Evolutionary conservation across 2,113 vertebrate species (phyloP), one percentile per base, ranked within the genome.

Genomic region (Malurus elegans): DNA sequence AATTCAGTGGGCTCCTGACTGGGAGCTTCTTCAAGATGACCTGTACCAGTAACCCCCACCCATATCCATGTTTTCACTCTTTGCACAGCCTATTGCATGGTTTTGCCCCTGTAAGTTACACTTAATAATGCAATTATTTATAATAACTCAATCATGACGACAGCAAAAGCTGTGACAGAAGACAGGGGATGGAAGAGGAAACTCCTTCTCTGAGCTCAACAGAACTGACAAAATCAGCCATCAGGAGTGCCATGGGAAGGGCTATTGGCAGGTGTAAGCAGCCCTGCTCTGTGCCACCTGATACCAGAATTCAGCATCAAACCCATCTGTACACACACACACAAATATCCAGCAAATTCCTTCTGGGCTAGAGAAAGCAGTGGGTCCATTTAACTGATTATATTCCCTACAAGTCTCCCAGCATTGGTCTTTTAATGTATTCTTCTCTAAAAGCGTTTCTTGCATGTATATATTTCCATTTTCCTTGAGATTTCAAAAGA

Each of bases 401-500:
- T 17, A 67, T 19, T 74, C 56, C 61, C n/a, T 21, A 44, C 17
- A 90, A 86, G 64, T 69, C 40, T 64, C 47, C 45, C 75, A 84
- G 72, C 31, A 36, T 7, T 26, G 50, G 47, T 29, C 31, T 74
- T 86, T 53, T 83, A 74, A 86, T 65, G 34, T 34, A 79, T 66
- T 95, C 82, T 40, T 70, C 74, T 86, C 78, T 62, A 67, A 57
- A 79, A 85, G 21, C 40, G 5, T 92, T 93, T 60, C 74, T 88
- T 73, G 61, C 62, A 50, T 54, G 25, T 64, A 42, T 58, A 18
- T 45, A 86, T 94, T 96, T 95, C 78, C 58, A 70, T 93, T 90
- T 96, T 96, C 88, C 65, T 90, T 29, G n/a, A 93, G 92, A 90
- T 98, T 98, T 98, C 97, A 97, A 98, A 98, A 98, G 97, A 98